phyloP scores from a whole-genome alignment of 2,888 invertebrate species.

The Acleris cristana region DNA sequence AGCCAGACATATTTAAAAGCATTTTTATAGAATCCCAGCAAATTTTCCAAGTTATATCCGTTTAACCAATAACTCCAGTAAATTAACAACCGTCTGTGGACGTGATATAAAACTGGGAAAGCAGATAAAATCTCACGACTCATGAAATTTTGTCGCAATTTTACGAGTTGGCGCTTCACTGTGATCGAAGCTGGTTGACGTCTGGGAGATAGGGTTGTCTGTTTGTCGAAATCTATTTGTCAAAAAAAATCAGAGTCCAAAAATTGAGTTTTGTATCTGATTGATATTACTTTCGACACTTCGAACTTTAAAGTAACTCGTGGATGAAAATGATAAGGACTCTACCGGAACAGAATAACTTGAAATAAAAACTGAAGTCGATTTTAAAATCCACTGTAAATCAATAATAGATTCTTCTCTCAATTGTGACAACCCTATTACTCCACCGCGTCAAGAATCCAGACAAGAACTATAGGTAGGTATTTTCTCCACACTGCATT shows the following conservation, averaged over 20 bases:
- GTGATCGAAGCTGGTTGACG: constrained; percentile 32
- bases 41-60: not conserved
- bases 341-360: no score
- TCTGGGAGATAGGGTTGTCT: constrained; percentile 25
- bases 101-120: constrained; percentile 27
- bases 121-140: constrained; percentile 34
- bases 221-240: not conserved
- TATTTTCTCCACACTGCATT: constrained; percentile 25
- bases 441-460: constrained; percentile 12
- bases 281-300: no score
- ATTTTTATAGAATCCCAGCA: not conserved
- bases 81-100: constrained; percentile 29
- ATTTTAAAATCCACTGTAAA: not conserved
- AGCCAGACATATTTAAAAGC: not conserved
- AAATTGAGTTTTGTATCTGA: no score
- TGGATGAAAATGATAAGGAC: no score
- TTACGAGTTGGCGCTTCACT: constrained; percentile 31
- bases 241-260: not conserved
- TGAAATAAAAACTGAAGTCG: no score
- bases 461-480: constrained; percentile 29
- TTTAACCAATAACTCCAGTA: constrained; percentile 9
- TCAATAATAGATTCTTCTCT: not conserved
- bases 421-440: constrained; percentile 14
- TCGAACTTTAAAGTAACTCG: no score
- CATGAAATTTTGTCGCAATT: constrained; percentile 36